Evolutionary conservation across 2,888 invertebrate species (phyloP), one percentile per base, ranked within the genome.

Genomic region (Dastarcus helophoroides): DNA sequence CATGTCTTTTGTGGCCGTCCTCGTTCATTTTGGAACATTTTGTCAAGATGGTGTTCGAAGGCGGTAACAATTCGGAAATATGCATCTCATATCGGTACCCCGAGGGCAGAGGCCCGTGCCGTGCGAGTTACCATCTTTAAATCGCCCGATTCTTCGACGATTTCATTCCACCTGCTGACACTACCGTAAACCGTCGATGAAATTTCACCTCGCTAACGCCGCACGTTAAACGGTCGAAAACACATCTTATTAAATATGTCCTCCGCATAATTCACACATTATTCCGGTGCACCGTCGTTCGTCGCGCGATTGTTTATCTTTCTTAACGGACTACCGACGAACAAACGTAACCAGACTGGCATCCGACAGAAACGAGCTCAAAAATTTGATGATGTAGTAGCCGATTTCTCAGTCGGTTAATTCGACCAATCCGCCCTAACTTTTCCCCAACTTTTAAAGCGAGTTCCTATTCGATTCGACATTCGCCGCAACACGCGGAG

Each of bases 1-100:
- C 76, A 71, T 75, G 73, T 51, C 70, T 69, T 71, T 69, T 73
- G 71, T 74, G 73, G 67, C 70, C 71, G 71, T 78, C 69, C 62
- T 69, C 68, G 63, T 64, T 68, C 69, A 69, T 70, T 67, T 67
- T 68, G 63, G 66, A 68, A 74, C 75, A 74, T 75, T 74, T 75
- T 75, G 75, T 76, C 71, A 71, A 70, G 68, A 71, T 73, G 71
- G 67, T 68, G 66, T 67, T 68, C 55, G 66, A 64, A 65, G 66
- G 67, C 65, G 69, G 69, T 35, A 39, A 43, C 41, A 46, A 47
- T 40, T 58, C 57, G 38, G 58, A 54, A 69, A 72, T 72, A 70
- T 70, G 73, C 73, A 73, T 73, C 64, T 73, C 73, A 73, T 71
- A 65, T 64, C 67, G 64, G 59, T 65, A 62, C 61, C 65, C 38